These are phyloP conservation scores for Scaeva pyrastri DNA, from an alignment of 2,888 invertebrate species.

Conservation along the genomic window DNA sequence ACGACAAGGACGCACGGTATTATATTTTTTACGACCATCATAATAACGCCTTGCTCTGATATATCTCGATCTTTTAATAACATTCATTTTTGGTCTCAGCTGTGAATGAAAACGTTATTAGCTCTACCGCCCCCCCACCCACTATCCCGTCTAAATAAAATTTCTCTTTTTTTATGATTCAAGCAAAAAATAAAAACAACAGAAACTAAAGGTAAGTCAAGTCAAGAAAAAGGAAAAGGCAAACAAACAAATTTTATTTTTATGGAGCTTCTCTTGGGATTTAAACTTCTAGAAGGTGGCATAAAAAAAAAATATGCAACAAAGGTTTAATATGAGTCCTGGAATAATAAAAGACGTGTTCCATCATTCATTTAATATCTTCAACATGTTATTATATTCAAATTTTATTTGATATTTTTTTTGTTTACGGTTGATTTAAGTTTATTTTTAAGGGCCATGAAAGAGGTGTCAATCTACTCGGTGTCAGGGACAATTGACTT, in stretches of 20 bases:
- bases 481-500: not conserved
- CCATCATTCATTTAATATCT: not conserved
- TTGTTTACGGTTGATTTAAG: constrained; percentile 2
- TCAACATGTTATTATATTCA: constrained; percentile 3
- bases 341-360: not conserved
- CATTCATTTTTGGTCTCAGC: not conserved
- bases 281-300: not conserved
- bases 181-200: not conserved
- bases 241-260: not conserved
- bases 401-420: not conserved
- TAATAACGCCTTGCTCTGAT: not conserved
- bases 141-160: too few relatives aligned
- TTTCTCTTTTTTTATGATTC: not conserved
- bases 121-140: not conserved
- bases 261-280: not conserved
- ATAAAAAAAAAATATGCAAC: constrained; percentile 10
- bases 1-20: too few relatives aligned
- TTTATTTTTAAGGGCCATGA: not conserved
- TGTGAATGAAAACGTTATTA: not conserved
- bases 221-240: too few relatives aligned
- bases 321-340: not conserved
- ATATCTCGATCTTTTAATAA: not conserved
- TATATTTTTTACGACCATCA: not conserved
- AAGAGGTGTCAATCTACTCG: not conserved
- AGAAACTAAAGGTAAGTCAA: not conserved